Conservation (phyloP, 2,797 vertebrate species). For the Prionace glauca region DNA sequence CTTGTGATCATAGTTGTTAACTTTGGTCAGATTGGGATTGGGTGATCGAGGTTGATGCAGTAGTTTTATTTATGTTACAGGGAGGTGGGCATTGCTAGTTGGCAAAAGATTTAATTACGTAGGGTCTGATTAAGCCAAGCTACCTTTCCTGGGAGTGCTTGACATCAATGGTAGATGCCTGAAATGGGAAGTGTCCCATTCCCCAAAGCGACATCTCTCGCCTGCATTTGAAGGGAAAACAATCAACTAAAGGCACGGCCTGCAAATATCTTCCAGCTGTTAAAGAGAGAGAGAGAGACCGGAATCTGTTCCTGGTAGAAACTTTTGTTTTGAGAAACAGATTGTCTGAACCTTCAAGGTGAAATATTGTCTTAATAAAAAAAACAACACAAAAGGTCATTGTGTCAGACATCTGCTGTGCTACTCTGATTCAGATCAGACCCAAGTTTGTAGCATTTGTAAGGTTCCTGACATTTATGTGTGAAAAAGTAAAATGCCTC, state of each 20-base stretch:
- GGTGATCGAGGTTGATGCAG: background rate
- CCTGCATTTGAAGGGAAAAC: background rate
- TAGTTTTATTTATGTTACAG: no score
- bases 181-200: background rate
- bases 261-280: background rate
- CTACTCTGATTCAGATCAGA: background rate
- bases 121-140: no score
- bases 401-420: background rate
- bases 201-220: background rate
- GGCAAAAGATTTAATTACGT: no score
- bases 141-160: no score
- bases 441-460: background rate
- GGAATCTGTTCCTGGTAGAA: background rate
- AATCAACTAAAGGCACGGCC: background rate
- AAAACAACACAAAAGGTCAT: background rate
- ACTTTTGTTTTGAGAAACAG: background rate
- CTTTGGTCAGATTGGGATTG: background rate
- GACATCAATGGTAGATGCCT: background rate
- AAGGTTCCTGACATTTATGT: constrained; percentile 18
- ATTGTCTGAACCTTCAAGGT: background rate
- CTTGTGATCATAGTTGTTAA: background rate
- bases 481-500: constrained; percentile 19
- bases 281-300: background rate
- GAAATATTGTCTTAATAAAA: constrained; percentile 23
- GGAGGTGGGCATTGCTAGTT: no score